Evolutionary conservation across 2,888 invertebrate species (phyloP).

Genomic region (Eremobia ochroleuca): DNA sequence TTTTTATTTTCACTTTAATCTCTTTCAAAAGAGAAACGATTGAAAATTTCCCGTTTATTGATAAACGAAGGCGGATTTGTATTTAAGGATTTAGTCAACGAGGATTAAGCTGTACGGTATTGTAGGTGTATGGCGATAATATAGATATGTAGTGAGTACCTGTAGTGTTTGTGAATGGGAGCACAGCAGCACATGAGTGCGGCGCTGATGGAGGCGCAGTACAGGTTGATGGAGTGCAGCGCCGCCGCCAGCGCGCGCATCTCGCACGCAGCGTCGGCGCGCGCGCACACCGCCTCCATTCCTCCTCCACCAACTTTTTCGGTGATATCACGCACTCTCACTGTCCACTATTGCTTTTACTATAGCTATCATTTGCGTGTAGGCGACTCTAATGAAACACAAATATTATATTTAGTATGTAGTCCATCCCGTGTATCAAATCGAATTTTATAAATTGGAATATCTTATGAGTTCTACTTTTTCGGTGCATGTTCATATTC

Average conservation of each 20-base stretch:
- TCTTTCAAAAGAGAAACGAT: not conserved
- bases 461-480: not conserved
- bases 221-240: constrained; percentile 85
- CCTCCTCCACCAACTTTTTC: constrained; percentile 56
- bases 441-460: not conserved
- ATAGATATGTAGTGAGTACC: constrained; percentile 67
- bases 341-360: constrained; percentile 50
- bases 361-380: constrained; percentile 37
- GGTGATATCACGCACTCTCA: constrained; percentile 41
- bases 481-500: not conserved
- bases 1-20: constrained; percentile 25
- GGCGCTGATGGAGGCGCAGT: constrained; percentile 85
- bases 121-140: not conserved
- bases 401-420: constrained; percentile 18
- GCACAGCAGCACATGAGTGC: constrained; percentile 86
- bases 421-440: not conserved
- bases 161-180: constrained; percentile 73
- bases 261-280: constrained; percentile 77
- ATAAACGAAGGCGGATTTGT: constrained; percentile 20
- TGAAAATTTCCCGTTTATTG: constrained; percentile 6
- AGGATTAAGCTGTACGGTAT: constrained; percentile 2
- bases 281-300: constrained; percentile 86
- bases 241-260: constrained; percentile 82
- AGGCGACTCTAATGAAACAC: constrained; percentile 48
- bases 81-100: not conserved